Evolutionary conservation across 2,888 invertebrate species (phyloP).

Genomic region (Polyommatus iphigenia): DNA sequence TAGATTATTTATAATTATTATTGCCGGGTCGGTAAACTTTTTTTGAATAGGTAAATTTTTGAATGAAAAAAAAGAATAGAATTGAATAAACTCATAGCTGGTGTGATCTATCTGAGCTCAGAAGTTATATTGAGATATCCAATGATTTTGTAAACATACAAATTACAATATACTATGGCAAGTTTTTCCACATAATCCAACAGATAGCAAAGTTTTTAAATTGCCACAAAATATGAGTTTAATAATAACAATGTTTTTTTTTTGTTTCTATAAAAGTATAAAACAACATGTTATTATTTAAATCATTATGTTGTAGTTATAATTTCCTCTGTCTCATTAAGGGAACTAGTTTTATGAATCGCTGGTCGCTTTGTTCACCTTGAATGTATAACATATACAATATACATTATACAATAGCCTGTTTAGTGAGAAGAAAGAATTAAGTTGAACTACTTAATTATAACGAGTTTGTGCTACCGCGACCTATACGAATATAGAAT

Average conservation of each 20-base stretch:
- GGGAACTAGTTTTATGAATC: slow-evolving; percentile 12
- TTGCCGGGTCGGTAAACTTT: too few species aligned
- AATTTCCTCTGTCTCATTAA: slow-evolving; percentile 1
- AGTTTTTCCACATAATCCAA: neutral
- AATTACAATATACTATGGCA: neutral
- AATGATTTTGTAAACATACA: too few species aligned
- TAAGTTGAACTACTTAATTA: neutral
- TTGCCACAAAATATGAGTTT: neutral
- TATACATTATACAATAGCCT: neutral
- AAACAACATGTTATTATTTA: slow-evolving; percentile 4
- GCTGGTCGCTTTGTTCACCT: slow-evolving; percentile 10
- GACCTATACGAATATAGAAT: neutral
- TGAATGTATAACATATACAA: slow-evolving; percentile 11
- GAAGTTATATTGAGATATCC: too few species aligned
- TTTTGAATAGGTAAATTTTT: too few species aligned
- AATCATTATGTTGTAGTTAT: neutral
- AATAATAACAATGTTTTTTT: neutral
- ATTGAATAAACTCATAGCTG: too few species aligned
- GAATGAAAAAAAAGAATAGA: too few species aligned
- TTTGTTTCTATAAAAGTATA: neutral
- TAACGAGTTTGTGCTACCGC: neutral
- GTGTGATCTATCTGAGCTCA: too few species aligned
- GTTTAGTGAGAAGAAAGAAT: slow-evolving; percentile 5
- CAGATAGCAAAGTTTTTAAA: neutral
- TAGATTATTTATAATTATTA: too few species aligned